Base-by-base conservation (phyloP, 2,888 invertebrate genomes). In the Eristalis intricaria region DNA sequence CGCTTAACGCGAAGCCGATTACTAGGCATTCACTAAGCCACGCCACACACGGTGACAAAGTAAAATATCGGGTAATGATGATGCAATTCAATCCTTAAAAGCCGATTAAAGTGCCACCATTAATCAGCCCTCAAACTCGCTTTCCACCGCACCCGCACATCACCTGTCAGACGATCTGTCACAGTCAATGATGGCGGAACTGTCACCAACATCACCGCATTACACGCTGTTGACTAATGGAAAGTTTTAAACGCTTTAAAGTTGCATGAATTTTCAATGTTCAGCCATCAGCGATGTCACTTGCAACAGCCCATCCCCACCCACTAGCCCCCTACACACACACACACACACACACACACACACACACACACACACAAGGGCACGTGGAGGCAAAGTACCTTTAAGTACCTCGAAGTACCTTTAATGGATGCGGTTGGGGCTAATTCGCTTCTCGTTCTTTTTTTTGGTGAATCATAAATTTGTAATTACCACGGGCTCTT, bases 381-480 rank as follows among this genome's bases (percentile, higher is more conserved):
- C 78, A 35, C 63, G 73, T 43, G 83, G 63, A 60, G 68, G 83
- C n/a, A 35, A 71, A 71, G 65, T 77, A 73, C 71, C 83, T 68
- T 78, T 69, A 69, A 83, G 68, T 60, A 26, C 26, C 60, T 26
- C 26, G 4, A 65, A 56, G 35, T 78, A 78, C 73, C 73, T 43
- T 79, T 78, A 78, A 84, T 78, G 78, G 78, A 69, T 84, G 83
- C n/a, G 73, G 83, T 79, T 35, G 29, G 32, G 29, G 32, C 19
- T 50, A 15, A 22, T 22, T 61, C 26, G 60, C 13, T 26, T 26
- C 50, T 76, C 26, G 26, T 68, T 68, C n/a, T 68, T 77, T 76
- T 68, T 35, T 50, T 10, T 0, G 50, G 61, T 23, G 50, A 61
- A 69, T 50, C 60, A 43, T 19, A 69, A 77, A 77, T 69, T 43